Conservation (phyloP, 2,888 invertebrate species). For the Tricholauxania praeusta region DNA sequence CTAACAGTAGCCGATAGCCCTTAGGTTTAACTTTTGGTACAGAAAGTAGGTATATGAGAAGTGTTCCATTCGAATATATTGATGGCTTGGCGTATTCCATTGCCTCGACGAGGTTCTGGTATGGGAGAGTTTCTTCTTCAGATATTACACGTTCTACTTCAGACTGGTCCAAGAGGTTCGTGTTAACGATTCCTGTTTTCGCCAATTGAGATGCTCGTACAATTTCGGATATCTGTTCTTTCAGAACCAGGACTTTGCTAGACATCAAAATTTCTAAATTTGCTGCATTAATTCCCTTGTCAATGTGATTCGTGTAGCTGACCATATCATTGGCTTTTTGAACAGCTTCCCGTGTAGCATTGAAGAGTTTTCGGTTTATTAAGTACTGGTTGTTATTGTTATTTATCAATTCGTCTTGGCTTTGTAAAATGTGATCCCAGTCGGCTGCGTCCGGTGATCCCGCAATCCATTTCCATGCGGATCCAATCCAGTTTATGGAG, state of each 20-base stretch:
- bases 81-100: not conserved
- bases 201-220: not conserved
- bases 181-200: slow-evolving; percentile 15
- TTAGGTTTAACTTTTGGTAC: not conserved
- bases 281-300: not conserved
- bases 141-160: slow-evolving; percentile 15
- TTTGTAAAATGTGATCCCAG: not conserved
- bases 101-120: not conserved
- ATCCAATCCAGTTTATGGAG: not conserved
- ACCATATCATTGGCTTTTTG: not conserved
- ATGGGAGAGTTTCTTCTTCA: not conserved
- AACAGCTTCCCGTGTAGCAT: not conserved
- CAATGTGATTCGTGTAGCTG: not conserved
- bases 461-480: not conserved
- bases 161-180: slow-evolving; percentile 28
- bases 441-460: not conserved
- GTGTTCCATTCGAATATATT: not conserved
- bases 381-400: not conserved
- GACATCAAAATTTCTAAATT: not conserved
- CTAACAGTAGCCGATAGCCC: not conserved
- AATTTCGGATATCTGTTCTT: slow-evolving; percentile 39
- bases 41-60: not conserved
- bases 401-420: not conserved
- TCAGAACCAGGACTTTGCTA: slow-evolving; percentile 16
- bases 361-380: not conserved